These are phyloP conservation scores for Epinotia nisella DNA, from an alignment of 2,888 invertebrate species.

Conservation along the genomic window DNA sequence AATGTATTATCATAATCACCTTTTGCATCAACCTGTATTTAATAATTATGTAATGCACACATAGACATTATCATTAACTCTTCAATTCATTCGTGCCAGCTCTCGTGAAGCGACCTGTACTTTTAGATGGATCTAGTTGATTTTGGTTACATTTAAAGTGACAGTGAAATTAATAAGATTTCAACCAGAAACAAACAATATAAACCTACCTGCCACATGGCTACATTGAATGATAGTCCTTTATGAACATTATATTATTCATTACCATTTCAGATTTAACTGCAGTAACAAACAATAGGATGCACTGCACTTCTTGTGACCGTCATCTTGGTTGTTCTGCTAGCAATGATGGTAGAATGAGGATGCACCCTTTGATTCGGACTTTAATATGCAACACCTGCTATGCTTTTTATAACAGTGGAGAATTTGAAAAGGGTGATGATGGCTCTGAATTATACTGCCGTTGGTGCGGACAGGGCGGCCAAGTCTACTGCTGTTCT, in stretches of 20 bases:
- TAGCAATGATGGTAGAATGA: conserved; percentile 86
- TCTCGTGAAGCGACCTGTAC: no score
- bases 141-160: no score
- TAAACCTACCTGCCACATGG: background rate
- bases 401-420: conserved; percentile 91
- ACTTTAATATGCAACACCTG: conserved; percentile 90
- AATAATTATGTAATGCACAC: no score
- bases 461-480: conserved; percentile 93
- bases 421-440: conserved; percentile 92
- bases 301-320: conserved; percentile 91
- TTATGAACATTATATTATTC: background rate
- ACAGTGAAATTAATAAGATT: conserved; percentile 13
- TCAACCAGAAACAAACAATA: background rate
- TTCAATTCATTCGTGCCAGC: no score
- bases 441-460: conserved; percentile 93
- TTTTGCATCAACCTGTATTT: no score
- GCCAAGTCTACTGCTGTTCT: conserved; percentile 91
- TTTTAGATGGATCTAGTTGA: no score
- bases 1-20: no score
- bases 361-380: conserved; percentile 89
- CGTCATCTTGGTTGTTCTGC: conserved; percentile 90
- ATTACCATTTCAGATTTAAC: conserved; percentile 82
- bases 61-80: no score
- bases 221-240: background rate
- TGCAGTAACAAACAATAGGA: conserved; percentile 82